phyloP scores from a whole-genome alignment of 2,113 vertebrate genomes.

The Boulengeromyrus knoepffleri region DNA sequence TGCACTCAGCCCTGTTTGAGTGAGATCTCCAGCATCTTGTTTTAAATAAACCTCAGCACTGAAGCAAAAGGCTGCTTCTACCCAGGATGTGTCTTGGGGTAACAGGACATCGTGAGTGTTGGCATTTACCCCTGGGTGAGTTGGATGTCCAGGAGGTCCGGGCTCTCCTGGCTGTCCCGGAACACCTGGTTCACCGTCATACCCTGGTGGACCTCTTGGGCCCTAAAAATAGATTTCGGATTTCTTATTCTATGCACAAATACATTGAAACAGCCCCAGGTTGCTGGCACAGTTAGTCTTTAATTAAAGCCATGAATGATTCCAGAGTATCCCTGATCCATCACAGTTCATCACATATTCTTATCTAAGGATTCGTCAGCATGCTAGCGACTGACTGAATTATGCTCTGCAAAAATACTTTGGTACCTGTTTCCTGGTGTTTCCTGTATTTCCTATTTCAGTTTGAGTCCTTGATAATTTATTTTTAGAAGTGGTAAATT shows the following conservation, averaged over 20 bases:
- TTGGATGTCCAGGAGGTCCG: constrained; percentile 82
- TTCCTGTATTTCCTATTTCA: neutral
- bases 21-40: neutral
- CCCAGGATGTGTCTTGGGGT: neutral
- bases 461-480: neutral
- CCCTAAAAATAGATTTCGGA: constrained; percentile 57
- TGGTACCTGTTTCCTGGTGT: neutral
- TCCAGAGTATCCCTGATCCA: neutral
- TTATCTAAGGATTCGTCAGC: neutral
- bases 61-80: neutral
- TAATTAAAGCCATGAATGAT: neutral
- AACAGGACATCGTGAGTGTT: constrained; percentile 44
- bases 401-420: too few species aligned
- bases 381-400: neutral
- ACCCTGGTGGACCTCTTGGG: constrained; percentile 74
- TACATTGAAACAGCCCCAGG: neutral
- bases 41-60: neutral
- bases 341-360: neutral
- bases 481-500: neutral
- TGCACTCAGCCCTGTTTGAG: neutral
- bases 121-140: constrained; percentile 69
- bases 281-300: neutral
- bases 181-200: constrained; percentile 89
- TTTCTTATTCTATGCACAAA: neutral
- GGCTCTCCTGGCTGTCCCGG: constrained; percentile 88